Evolutionary conservation across 2,888 invertebrate species (phyloP).

Genomic region (Sericinus montela): DNA sequence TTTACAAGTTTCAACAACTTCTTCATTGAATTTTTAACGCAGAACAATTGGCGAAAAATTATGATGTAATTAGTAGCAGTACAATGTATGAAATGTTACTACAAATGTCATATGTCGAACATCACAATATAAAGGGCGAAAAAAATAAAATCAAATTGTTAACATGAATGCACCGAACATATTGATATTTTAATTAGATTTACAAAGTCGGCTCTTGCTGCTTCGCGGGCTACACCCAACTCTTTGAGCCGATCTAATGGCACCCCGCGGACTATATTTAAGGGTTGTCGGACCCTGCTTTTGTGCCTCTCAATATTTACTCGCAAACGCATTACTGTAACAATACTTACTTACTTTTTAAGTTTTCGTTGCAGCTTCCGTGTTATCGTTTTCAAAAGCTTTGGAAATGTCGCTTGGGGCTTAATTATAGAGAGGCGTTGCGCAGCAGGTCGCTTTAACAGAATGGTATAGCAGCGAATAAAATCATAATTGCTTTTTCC

Average conservation of each 20-base stretch:
- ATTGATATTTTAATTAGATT: constrained; percentile 80
- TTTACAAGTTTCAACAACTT: no score
- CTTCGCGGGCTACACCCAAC: constrained; percentile 68
- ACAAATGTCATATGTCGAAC: constrained; percentile 8
- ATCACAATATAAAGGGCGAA: constrained; percentile 38
- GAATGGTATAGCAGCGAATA: constrained; percentile 51
- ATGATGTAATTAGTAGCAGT: neutral
- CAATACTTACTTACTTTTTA: constrained; percentile 76
- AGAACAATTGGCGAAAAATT: neutral
- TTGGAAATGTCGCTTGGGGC: constrained; percentile 68
- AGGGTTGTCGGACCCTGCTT: constrained; percentile 70
- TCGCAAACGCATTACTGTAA: constrained; percentile 77
- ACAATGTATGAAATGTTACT: neutral
- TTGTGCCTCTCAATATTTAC: constrained; percentile 77
- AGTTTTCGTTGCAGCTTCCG: constrained; percentile 75
- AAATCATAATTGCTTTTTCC: constrained; percentile 63
- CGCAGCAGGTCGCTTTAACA: constrained; percentile 68
- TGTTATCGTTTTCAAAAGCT: constrained; percentile 77
- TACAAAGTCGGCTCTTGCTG: constrained; percentile 67
- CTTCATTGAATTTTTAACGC: no score
- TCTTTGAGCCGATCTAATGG: constrained; percentile 76
- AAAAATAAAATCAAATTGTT: constrained; percentile 77
- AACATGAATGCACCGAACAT: constrained; percentile 70
- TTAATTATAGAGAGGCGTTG: constrained; percentile 70
- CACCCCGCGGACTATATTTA: constrained; percentile 73